Evolutionary conservation across 2,888 invertebrate species (phyloP).

Genomic region (Aporophyla lueneburgensis): DNA sequence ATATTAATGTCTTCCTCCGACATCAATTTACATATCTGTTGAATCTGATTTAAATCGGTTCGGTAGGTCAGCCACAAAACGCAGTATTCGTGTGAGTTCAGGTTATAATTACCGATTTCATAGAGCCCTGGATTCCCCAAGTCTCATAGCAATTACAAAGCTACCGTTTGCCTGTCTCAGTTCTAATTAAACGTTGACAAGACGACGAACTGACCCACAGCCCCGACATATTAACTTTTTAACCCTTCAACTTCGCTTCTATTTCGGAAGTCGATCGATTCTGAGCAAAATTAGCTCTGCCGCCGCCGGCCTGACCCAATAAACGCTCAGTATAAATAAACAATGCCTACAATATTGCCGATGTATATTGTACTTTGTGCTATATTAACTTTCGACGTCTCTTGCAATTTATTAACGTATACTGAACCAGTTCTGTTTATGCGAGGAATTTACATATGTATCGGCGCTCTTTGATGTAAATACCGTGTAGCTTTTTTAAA

Average conservation of each 20-base stretch:
- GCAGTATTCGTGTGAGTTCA: background rate
- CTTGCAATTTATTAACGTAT: slow-evolving; percentile 26
- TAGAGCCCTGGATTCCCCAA: background rate
- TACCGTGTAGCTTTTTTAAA: slow-evolving; percentile 20
- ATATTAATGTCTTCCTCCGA: background rate
- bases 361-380: slow-evolving; percentile 43
- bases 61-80: background rate
- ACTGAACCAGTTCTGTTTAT: slow-evolving; percentile 44
- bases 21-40: background rate
- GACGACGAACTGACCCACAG: slow-evolving; percentile 52
- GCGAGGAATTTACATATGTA: slow-evolving; percentile 47
- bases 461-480: slow-evolving; percentile 33
- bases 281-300: slow-evolving; percentile 57
- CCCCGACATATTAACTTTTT: slow-evolving; percentile 31
- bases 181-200: slow-evolving; percentile 51
- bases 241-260: slow-evolving; percentile 59
- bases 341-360: slow-evolving; percentile 50
- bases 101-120: background rate
- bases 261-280: slow-evolving; percentile 69
- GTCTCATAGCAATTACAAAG: slow-evolving; percentile 48
- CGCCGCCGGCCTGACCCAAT: slow-evolving; percentile 68
- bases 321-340: slow-evolving; percentile 66
- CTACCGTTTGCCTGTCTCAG: slow-evolving; percentile 27
- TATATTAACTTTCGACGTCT: slow-evolving; percentile 45
- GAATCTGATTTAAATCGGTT: background rate